Conservation (phyloP, 2,113 vertebrate species). For the Zosterops japonicus region DNA sequence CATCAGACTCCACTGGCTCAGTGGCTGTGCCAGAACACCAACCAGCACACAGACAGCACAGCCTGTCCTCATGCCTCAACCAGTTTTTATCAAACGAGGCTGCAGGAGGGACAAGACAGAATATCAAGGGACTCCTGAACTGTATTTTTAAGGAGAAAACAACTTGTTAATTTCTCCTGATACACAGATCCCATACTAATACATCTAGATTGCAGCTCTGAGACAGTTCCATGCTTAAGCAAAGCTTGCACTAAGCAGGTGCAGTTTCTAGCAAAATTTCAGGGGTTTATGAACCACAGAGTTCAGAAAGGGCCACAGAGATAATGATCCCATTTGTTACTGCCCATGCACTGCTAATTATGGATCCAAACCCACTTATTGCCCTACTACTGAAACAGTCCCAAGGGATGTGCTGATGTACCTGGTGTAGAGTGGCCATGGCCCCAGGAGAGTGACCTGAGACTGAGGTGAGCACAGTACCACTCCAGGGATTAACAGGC, state of each 20-base stretch:
- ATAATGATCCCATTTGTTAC: not conserved
- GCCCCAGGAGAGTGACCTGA: fast-evolving
- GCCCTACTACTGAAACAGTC: not conserved
- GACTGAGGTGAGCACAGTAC: not conserved
- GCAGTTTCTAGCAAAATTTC: not conserved
- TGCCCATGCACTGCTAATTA: not conserved
- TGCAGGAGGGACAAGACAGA: not conserved
- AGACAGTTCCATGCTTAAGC: not conserved
- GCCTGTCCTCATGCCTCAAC: not conserved
- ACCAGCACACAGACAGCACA: not conserved
- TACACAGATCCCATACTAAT: not conserved
- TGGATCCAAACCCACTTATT: not conserved
- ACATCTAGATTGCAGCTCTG: not conserved
- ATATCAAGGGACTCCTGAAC: not conserved
- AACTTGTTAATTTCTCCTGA: not conserved
- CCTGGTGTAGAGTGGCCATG: fast-evolving
- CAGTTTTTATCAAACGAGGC: not conserved
- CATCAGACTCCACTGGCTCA: not conserved
- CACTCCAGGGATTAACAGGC: not conserved
- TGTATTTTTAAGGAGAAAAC: not conserved
- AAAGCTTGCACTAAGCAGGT: not conserved
- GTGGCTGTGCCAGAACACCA: not conserved
- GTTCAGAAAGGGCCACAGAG: not conserved
- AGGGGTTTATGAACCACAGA: not conserved
- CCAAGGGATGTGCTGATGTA: not conserved